Evolutionary conservation across 2,113 vertebrate genomes (phyloP).

Genomic region (Panthera tigris): DNA sequence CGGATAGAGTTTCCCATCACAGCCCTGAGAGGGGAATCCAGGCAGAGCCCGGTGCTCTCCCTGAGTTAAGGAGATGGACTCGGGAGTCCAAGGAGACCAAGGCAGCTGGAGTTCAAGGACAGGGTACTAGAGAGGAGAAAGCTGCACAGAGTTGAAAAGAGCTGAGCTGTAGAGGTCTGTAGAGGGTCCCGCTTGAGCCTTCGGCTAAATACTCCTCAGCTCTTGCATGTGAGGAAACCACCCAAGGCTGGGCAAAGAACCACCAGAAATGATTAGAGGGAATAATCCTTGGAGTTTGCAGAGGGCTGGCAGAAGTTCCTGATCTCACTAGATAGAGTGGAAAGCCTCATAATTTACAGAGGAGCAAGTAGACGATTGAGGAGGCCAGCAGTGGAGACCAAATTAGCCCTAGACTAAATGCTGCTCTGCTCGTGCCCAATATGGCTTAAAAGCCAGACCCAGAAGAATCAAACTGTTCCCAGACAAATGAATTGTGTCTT

Average conservation of each 20-base stretch:
- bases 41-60: neutral
- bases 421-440: neutral
- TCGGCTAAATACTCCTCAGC: neutral
- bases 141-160: neutral
- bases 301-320: neutral
- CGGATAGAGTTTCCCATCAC: neutral
- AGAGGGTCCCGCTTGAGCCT: neutral
- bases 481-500: neutral
- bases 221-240: neutral
- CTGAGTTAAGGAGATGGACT: neutral
- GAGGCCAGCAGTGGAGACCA: neutral
- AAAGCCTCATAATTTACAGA: constrained; percentile 14
- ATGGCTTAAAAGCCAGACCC: neutral
- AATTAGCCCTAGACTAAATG: neutral
- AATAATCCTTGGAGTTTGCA: neutral
- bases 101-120: neutral
- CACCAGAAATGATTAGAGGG: neutral
- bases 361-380: neutral
- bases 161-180: neutral
- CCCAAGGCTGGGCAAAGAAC: neutral
- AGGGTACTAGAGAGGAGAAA: neutral
- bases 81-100: neutral
- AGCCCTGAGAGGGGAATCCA: neutral
- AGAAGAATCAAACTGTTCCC: neutral
- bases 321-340: neutral